Evolutionary conservation across 1,140 invertebrate genomes (phyloP).

Genomic region (Paraescarpia echinospica): DNA sequence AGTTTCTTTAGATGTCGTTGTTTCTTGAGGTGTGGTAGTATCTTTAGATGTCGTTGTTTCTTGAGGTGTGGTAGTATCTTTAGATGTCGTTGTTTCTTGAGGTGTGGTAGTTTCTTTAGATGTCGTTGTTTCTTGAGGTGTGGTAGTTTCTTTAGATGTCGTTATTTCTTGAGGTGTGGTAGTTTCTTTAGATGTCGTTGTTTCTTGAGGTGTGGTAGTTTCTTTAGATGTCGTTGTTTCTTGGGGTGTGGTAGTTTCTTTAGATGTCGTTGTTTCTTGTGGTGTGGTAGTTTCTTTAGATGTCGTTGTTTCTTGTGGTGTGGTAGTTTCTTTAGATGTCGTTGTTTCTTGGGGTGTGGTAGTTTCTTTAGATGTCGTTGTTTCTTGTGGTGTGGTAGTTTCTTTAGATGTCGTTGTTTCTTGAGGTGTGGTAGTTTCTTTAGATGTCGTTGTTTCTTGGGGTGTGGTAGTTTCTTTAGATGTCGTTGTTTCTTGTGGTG

Average conservation of each 20-base stretch:
- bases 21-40: not conserved
- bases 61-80: not conserved
- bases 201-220: not conserved
- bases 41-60: not conserved
- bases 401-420: not conserved
- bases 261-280: not conserved
- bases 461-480: not conserved
- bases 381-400: not conserved
- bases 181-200: not conserved
- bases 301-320: not conserved
- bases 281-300: not conserved
- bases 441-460: not conserved
- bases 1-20: not conserved
- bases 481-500: no score
- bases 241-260: not conserved
- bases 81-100: not conserved
- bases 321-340: not conserved
- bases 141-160: not conserved
- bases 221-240: not conserved
- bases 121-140: not conserved
- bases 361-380: not conserved
- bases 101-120: not conserved
- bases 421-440: not conserved
- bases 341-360: not conserved
- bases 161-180: not conserved